Base-by-base conservation (phyloP, 2,113 vertebrate genomes). In the Toxotes chatareus region DNA sequence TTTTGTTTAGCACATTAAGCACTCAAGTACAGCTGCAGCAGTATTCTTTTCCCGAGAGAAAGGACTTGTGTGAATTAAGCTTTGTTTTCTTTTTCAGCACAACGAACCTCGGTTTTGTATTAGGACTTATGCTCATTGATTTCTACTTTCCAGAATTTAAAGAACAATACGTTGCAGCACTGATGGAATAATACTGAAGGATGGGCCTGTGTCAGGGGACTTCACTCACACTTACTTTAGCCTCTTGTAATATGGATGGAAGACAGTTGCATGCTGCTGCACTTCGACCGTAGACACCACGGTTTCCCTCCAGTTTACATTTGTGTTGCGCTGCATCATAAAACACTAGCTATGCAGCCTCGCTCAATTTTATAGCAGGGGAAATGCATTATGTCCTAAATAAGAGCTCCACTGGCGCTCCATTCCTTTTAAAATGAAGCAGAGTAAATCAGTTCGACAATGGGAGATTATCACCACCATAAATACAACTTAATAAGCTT, bases 401-500 rank as follows among this genome's bases (percentile, higher is more conserved):
- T 70, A 19, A 67, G 53, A 49, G 36, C 34, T 32, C n/a, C 53
- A 11, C 40, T 34, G 66, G 67, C 2, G 21, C 69, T 23, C 38
- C 47, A 47, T 62, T 46, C 21, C 38, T 64, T 27, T 60, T 72
- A 44, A 77, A 59, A 36, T 31, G 38, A 19, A 56, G 44, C 19
- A 2, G 1, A 69, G 56, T 78, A 85, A 88, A 83, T 87, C 75
- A 76, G 46, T 53, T 49, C 4, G 17, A 47, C 32, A 72, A 68
- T n/a, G 34, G 44, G 53, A 71, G 78, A 86, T 89, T 83, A 87
- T 79, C 72, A 32, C 70, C 4, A 13, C 71, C 82, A 78, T 90
- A 86, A 90, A 92, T 89, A 82, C 60, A 76, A 64, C 61, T 84
- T 78, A 83, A 79, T 84, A 84, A 61, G 77, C 70, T 73, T 68